Conservation (phyloP, 2,113 vertebrate species). For the Hippocampus barbouri region DNA sequence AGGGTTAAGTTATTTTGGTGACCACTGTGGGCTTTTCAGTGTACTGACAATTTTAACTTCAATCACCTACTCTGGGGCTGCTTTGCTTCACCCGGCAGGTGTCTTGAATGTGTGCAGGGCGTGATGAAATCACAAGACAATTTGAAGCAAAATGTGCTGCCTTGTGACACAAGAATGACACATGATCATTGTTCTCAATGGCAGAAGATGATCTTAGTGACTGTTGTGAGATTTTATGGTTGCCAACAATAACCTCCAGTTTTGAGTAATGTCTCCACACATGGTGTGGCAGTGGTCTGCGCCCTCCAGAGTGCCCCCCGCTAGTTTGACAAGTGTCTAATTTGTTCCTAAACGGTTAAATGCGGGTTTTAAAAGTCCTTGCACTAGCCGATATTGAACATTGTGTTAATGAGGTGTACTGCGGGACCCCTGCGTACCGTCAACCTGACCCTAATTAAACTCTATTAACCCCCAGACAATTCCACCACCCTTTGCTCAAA, state of each 20-base stretch:
- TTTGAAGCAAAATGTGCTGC: too few relatives aligned
- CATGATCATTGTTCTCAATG: too few relatives aligned
- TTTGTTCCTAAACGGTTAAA: neutral
- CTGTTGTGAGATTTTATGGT: neutral
- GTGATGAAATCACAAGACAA: neutral
- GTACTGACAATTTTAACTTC: neutral
- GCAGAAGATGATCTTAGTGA: too few relatives aligned
- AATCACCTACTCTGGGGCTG: neutral
- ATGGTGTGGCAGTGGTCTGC: neutral
- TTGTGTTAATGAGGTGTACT: slow-evolving; percentile 23
- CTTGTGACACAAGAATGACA: too few relatives aligned
- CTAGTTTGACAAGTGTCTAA: slow-evolving; percentile 2
- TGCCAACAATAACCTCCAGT: neutral
- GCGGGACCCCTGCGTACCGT: slow-evolving; percentile 9
- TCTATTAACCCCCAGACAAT: slow-evolving; percentile 35
- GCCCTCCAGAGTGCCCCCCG: neutral
- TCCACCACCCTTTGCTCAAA: slow-evolving; percentile 16
- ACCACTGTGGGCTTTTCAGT: neutral
- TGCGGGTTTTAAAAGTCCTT: neutral
- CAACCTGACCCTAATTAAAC: slow-evolving; percentile 50
- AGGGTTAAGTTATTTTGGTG: neutral
- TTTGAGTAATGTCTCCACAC: neutral
- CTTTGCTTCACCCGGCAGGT: neutral
- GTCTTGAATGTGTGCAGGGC: neutral
- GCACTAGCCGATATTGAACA: neutral